Evolutionary conservation across 2,113 vertebrate genomes (phyloP).

Genomic region (Panurus biarmicus): DNA sequence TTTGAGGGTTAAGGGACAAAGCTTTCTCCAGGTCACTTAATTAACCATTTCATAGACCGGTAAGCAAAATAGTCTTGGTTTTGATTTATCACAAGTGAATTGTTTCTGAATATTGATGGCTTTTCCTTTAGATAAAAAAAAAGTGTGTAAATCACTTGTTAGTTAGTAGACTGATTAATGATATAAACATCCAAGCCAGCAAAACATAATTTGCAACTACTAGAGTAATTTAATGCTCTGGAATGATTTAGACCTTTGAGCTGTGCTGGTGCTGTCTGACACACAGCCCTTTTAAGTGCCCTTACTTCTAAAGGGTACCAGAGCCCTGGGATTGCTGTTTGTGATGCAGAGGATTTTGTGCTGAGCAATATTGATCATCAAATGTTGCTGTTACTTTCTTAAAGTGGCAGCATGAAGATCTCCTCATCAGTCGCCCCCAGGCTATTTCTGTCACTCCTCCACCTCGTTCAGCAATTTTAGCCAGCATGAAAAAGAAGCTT

Average conservation of each 20-base stretch:
- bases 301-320: not conserved
- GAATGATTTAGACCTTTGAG: not conserved
- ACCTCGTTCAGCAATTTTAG: slow-evolving; percentile 88
- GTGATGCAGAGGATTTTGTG: not conserved
- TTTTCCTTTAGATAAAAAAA: not conserved
- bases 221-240: not conserved
- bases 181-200: not conserved
- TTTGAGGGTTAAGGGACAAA: not conserved
- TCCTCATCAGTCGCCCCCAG: slow-evolving; percentile 86
- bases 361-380: not conserved
- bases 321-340: not conserved
- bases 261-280: not conserved
- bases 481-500: slow-evolving; percentile 98
- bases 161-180: not conserved
- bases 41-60: not conserved
- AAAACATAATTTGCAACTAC: not conserved
- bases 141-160: not conserved
- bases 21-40: not conserved
- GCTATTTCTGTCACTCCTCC: slow-evolving; percentile 87
- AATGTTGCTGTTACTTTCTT: not conserved
- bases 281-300: not conserved
- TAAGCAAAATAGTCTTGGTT: not conserved
- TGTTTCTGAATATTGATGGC: not conserved
- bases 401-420: slow-evolving; percentile 98
- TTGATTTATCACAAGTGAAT: not conserved